phyloP scores from a whole-genome alignment of 2,888 invertebrate species.

The Cynaeus angustus region DNA sequence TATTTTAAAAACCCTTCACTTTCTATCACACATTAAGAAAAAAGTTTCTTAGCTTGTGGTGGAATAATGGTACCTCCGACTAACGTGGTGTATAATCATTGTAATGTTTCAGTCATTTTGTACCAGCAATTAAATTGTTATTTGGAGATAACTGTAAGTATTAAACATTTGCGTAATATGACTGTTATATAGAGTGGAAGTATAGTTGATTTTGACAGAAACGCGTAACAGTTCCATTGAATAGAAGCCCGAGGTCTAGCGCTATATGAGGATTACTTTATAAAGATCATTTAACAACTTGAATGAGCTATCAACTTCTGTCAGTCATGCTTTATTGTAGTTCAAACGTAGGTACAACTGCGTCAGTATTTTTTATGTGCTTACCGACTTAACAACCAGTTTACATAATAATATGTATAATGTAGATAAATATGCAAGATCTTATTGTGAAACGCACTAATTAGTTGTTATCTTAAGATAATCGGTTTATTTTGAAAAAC shows the following conservation, averaged over 20 bases:
- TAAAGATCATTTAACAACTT: slow-evolving; percentile 48
- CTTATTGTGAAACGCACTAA: no score
- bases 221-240: slow-evolving; percentile 42
- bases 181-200: slow-evolving; percentile 31
- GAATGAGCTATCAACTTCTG: slow-evolving; percentile 50
- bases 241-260: slow-evolving; percentile 31
- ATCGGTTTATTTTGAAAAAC: no score
- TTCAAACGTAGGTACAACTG: slow-evolving; percentile 38
- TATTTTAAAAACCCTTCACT: no score
- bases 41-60: no score
- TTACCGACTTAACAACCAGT: slow-evolving; percentile 28
- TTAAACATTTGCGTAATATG: slow-evolving; percentile 34
- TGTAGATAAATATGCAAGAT: neutral
- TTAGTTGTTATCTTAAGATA: no score
- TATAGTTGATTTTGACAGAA: slow-evolving; percentile 42
- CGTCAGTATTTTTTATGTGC: slow-evolving; percentile 36
- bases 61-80: no score
- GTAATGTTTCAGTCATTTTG: slow-evolving; percentile 14
- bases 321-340: slow-evolving; percentile 47
- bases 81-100: no score
- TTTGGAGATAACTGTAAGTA: slow-evolving; percentile 10
- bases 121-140: slow-evolving; percentile 13
- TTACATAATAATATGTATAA: neutral
- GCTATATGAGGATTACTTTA: slow-evolving; percentile 42
- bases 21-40: no score